Percentiles rank a stretch among this genome's conserved stretches.
These are phyloP conservation scores for Lathronympha strigana DNA, from an alignment of 2,888 invertebrate species.

Conservation along the genomic window DNA sequence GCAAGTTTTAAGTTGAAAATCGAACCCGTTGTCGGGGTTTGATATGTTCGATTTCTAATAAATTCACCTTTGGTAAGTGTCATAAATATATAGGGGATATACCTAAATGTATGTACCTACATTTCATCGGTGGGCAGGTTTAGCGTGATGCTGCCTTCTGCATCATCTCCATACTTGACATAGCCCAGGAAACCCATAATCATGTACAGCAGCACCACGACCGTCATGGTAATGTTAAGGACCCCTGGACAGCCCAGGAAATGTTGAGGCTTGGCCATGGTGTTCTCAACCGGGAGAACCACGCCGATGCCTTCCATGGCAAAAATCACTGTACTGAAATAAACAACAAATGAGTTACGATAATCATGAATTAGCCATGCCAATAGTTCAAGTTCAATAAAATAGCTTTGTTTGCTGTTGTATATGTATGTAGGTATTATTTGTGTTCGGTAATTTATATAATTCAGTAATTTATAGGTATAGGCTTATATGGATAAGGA, in stretches of 20 bases:
- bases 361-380: constrained; percentile 41
- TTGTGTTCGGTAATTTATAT: too few species aligned
- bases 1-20: too few species aligned
- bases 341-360: constrained; percentile 42
- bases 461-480: too few species aligned
- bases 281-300: constrained; percentile 96
- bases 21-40: too few species aligned
- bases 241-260: constrained; percentile 94
- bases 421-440: too few species aligned
- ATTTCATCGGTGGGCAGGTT: constrained; percentile 88
- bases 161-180: constrained; percentile 89
- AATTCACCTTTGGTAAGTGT: too few species aligned
- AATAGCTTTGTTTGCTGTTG: too few species aligned
- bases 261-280: constrained; percentile 92
- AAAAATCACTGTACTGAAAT: constrained; percentile 94
- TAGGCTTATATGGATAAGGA: too few species aligned
- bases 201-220: constrained; percentile 91
- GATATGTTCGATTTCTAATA: too few species aligned
- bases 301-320: constrained; percentile 98
- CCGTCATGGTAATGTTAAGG: constrained; percentile 93
- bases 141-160: constrained; percentile 91
- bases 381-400: too few species aligned
- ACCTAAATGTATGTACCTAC: constrained; percentile 63
- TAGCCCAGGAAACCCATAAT: constrained; percentile 96
- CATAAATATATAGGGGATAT: too few species aligned